Conservation (phyloP, 2,113 vertebrate genomes). For the Hippoglossus stenolepis region DNA sequence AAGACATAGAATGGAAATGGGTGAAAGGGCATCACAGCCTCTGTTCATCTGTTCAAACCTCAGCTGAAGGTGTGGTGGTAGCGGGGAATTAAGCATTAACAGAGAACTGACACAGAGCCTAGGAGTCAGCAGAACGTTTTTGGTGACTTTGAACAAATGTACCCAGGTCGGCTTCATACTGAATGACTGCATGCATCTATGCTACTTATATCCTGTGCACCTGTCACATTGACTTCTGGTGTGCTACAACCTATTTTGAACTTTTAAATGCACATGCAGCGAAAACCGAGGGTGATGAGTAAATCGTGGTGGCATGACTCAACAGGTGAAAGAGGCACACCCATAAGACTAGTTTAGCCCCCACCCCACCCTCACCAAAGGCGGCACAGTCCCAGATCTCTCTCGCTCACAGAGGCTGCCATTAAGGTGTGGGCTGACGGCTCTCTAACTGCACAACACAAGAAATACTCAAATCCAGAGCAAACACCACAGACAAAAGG, state of each 20-base stretch:
- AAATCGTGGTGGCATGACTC: conserved; percentile 63
- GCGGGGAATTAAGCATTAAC: conserved; percentile 37
- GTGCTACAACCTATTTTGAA: background rate
- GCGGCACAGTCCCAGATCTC: conserved; percentile 49
- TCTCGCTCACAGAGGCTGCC: conserved; percentile 36
- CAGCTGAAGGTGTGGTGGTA: conserved; percentile 22
- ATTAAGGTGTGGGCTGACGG: conserved; percentile 67
- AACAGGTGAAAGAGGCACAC: conserved; percentile 68
- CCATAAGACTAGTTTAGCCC: conserved; percentile 44
- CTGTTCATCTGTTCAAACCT: conserved; percentile 37
- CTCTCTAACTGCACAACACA: conserved; percentile 32
- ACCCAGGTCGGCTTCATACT: background rate
- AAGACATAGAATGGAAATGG: conserved; percentile 26
- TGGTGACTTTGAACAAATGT: background rate
- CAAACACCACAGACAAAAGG: conserved; percentile 74
- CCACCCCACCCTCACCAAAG: conserved; percentile 19
- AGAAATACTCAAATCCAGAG: conserved; percentile 68
- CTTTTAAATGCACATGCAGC: conserved; percentile 13
- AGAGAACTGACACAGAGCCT: background rate
- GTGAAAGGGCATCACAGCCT: conserved; percentile 27
- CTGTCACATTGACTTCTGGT: conserved; percentile 8
- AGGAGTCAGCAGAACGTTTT: background rate
- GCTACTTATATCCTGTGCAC: background rate
- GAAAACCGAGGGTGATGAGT: conserved; percentile 37
- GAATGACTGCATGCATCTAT: background rate